Evolutionary conservation across 2,888 invertebrate genomes (phyloP).

Genomic region (Druceiella hillmani): DNA sequence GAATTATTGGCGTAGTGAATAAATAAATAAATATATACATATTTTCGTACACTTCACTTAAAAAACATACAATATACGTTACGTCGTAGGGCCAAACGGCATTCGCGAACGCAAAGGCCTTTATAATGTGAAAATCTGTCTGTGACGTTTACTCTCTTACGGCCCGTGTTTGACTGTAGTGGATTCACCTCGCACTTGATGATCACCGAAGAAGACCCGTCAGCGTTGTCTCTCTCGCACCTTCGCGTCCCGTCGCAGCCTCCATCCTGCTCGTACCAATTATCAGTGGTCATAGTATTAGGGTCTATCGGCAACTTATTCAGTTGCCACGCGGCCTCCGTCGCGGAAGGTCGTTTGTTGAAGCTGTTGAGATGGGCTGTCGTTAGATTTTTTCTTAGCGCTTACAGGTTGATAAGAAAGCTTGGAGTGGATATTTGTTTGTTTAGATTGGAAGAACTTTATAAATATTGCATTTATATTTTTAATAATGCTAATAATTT

Average conservation of each 20-base stretch:
- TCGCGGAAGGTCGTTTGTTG: slow-evolving; percentile 44
- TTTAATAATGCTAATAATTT: too few species aligned
- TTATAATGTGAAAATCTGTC: slow-evolving; percentile 24
- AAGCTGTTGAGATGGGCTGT: too few species aligned
- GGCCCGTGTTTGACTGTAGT: slow-evolving; percentile 50
- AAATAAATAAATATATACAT: too few species aligned
- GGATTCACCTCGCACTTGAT: slow-evolving; percentile 50
- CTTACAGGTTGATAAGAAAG: slow-evolving; percentile 34
- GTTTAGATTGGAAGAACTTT: too few species aligned
- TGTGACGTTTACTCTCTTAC: slow-evolving; percentile 43
- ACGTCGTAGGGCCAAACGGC: too few species aligned
- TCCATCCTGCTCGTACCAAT: slow-evolving; percentile 36
- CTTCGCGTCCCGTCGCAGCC: slow-evolving; percentile 24
- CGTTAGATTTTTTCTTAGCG: slow-evolving; percentile 41
- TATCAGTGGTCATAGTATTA: slow-evolving; percentile 46
- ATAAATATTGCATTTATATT: too few species aligned
- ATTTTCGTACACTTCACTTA: too few species aligned
- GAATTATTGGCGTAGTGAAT: too few species aligned
- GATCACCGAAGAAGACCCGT: slow-evolving; percentile 51
- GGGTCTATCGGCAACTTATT: slow-evolving; percentile 24
- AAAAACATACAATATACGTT: too few species aligned
- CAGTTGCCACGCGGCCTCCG: slow-evolving; percentile 45
- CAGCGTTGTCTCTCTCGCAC: slow-evolving; percentile 33
- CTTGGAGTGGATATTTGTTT: too few species aligned
- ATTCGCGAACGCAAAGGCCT: too few species aligned